Evolutionary conservation across 1,140 invertebrate species (phyloP), one percentile per base, ranked within the genome.

Genomic region (Leptinotarsa texana): DNA sequence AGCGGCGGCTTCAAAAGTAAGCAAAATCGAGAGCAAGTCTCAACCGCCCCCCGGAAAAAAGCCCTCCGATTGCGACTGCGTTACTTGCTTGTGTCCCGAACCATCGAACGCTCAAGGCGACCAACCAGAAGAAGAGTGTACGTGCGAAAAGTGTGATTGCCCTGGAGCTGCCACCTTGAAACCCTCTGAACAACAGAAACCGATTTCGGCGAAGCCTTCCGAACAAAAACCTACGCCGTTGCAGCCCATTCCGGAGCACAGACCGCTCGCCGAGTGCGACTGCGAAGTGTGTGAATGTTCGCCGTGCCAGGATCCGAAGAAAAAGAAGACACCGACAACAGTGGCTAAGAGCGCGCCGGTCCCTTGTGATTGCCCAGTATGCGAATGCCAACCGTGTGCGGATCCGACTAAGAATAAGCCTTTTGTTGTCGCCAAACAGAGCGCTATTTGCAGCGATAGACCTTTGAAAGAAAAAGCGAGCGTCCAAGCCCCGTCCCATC

Each of bases 301-400:
- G 18, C 76, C 78, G 11, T 79, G 78, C 70, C 27, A 73, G 3
- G 78, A 79, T 77, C 73, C 71, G 15, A 77, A 73, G 70, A 70
- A 75, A 66, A 57, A 27, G 27, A 65, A 65, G 27, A 8, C 15
- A 11, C 63, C 21, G 27, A 15, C 21, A 62, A n/a, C 61, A 2
- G 61, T 62, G 17, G 21, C 61, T 4, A 21, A 62, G 15, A 42
- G 24, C 3, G 63, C 1, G 11, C 27, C 21, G 21, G 4, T 27
- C 1, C 33, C 65, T n/a, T 78, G 77, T 63, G 66, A 24, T 69
- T 78, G 77, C 15, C 13, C 33, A 3, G 69, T 17, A 21, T 68
- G 48, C 24, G 22, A 21, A 21, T 74, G 73, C n/a, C 13, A 15
- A n/a, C 73, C 73, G 11, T 74, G 73, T 24, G 15, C 51, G 17